Base-by-base conservation (phyloP, 2,113 vertebrate species). In the Atrichornis clamosus region DNA sequence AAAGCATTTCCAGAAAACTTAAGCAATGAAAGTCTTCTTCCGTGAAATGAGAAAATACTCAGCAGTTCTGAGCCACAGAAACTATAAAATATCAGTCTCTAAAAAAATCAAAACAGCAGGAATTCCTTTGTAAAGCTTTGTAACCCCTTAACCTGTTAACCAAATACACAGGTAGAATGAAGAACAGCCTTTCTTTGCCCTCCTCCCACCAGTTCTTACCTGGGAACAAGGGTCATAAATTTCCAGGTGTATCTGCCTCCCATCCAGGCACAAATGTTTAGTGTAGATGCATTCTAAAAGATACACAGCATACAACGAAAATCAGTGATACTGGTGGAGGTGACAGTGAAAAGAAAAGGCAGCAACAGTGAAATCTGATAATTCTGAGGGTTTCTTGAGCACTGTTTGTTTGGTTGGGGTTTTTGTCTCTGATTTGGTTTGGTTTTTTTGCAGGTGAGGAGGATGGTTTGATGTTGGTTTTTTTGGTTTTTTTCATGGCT, bases 191-290 rank as follows among this genome's bases (percentile, higher is more conserved):
- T 87, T 69, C 37, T 63, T 59, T 37, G 30, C 9, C n/a, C 14
- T 67, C 35, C 35, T 33, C 4, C 27, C 55, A 23, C 15, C 8
- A 13, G 44, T 78, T 96, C 98, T 97, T 98, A 98, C 98, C 97
- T 98, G 98, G 60, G 98, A 98, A 80, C 98, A 99, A 12, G 98
- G 98, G 77, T 99, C 98, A 77, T 98, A 98, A 75, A 99, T 98
- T 97, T 99, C 98, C 49, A 99, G 95, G 77, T 98, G 98, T 53
- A 98, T 96, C 86, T 98, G 98, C 64, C 98, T 98, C 65, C 98
- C 98, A 79, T 99, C 98, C 96, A 99, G 93, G 75, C 94, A 98
- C 84, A 99, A 93, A 60, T 98, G 97, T 64, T 99, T 99, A 55
- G 97, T 98, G 94, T 99, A 99, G 83, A 99, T 98, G 83, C 98